Percentiles rank a stretch among this genome's conserved stretches.
These are phyloP conservation scores for Stomorhina lunata DNA, from an alignment of 2,888 invertebrate genomes.

Conservation along the genomic window DNA sequence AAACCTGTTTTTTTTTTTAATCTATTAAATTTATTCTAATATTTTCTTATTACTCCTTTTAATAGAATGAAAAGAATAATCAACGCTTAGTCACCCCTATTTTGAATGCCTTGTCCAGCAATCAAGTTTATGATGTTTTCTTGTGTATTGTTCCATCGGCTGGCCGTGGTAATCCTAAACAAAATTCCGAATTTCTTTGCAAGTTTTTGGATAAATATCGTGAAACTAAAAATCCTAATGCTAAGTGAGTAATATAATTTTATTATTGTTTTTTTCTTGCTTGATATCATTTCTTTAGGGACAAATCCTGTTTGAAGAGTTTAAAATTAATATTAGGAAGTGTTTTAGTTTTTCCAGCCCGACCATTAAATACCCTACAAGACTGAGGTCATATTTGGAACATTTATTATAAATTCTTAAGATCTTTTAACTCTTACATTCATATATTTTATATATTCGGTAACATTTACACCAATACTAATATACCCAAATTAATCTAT, in stretches of 20 bases:
- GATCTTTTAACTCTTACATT: too few species aligned
- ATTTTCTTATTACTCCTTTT: background rate
- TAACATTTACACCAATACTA: too few species aligned
- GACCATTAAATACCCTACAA: too few species aligned
- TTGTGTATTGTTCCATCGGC: constrained; percentile 76
- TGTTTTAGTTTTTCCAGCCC: too few species aligned
- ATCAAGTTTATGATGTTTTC: constrained; percentile 75
- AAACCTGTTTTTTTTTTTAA: background rate
- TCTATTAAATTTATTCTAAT: background rate
- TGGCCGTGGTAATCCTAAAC: constrained; percentile 73
- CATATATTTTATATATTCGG: too few species aligned
- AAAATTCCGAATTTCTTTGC: constrained; percentile 70
- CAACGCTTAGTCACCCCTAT: constrained; percentile 73
- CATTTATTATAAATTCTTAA: too few species aligned
- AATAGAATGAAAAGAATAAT: constrained; percentile 68
- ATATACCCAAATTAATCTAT: too few species aligned
- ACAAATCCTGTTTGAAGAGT: too few species aligned
- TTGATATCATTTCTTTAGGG: too few species aligned
- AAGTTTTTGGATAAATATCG: constrained; percentile 73
- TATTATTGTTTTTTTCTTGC: too few species aligned
- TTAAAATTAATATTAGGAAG: too few species aligned
- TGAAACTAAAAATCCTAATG: constrained; percentile 70
- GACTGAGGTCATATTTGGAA: too few species aligned
- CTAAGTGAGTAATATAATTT: constrained; percentile 72
- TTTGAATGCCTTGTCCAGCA: constrained; percentile 68